Evolutionary conservation across 92 coral and sea anemone genomes (phyloP).

Genomic region (Palythoa grandis): DNA sequence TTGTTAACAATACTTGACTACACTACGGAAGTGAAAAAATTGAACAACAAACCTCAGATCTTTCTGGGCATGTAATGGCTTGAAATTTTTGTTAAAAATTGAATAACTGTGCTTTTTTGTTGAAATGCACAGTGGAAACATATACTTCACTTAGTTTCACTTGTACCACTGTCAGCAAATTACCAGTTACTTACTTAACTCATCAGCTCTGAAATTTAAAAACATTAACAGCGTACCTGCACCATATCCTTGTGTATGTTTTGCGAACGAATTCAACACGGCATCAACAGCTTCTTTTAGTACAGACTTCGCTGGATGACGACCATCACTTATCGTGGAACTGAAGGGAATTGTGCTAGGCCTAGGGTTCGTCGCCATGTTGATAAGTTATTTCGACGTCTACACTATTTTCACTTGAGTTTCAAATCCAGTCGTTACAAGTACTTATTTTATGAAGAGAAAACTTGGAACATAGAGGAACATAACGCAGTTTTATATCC

Average conservation of each 20-base stretch:
- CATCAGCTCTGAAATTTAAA: slow-evolving; percentile 3
- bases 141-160: no score
- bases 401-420: not conserved
- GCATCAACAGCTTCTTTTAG: slow-evolving; percentile 96
- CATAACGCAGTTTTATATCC: not conserved
- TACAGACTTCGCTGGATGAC: slow-evolving; percentile 78
- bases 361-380: slow-evolving; percentile 32
- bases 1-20: no score
- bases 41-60: no score
- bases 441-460: not conserved
- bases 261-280: slow-evolving; percentile 90
- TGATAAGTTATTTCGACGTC: not conserved
- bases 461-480: not conserved
- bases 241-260: slow-evolving; percentile 89
- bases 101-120: no score
- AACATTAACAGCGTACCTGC: slow-evolving; percentile 66
- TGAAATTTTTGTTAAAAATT: no score
- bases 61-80: no score
- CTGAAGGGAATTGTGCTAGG: slow-evolving; percentile 12
- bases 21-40: no score
- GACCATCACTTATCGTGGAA: slow-evolving; percentile 31
- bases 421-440: not conserved
- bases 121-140: no score
- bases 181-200: not conserved
- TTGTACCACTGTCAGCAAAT: not conserved